A percentile compares a stretch with the other conserved stretches of the same genome.
Evolutionary conservation across 1,140 invertebrate species (phyloP).

Genomic region (Ganaspis sp.): DNA sequence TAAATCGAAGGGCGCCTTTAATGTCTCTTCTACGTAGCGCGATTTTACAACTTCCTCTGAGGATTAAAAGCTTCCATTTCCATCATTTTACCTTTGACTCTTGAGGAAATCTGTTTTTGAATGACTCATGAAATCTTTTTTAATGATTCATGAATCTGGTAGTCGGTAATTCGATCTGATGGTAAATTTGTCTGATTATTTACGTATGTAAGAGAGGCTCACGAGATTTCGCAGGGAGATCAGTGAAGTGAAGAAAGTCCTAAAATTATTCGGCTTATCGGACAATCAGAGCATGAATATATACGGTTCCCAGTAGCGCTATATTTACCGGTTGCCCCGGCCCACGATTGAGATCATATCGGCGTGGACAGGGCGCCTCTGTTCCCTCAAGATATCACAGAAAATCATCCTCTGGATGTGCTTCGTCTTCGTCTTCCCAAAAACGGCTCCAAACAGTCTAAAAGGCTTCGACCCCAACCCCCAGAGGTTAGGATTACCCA

Average conservation of each 20-base stretch:
- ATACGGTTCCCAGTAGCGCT: conserved; percentile 63
- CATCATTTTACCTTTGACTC: not conserved
- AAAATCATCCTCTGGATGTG: conserved; percentile 39
- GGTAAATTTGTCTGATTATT: conserved; percentile 14
- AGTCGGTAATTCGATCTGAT: conserved; percentile 15
- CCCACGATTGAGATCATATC: conserved; percentile 64
- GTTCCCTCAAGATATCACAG: conserved; percentile 50
- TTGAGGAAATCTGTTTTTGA: not conserved
- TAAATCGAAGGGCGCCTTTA: conserved; percentile 48
- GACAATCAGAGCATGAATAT: conserved; percentile 60
- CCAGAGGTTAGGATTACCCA: not conserved
- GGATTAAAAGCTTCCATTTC: not conserved
- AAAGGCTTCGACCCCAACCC: conserved; percentile 12
- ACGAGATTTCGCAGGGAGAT: conserved; percentile 55
- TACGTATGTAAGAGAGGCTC: conserved; percentile 19
- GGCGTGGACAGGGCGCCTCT: conserved; percentile 54
- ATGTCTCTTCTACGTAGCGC: conserved; percentile 62
- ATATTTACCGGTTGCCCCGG: conserved; percentile 61
- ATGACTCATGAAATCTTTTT: conserved; percentile 5
- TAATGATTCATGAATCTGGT: not conserved
- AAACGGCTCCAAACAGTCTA: conserved; percentile 42
- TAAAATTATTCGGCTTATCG: conserved; percentile 67
- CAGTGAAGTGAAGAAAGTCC: conserved; percentile 61
- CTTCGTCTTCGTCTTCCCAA: conserved; percentile 42
- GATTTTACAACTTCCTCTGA: conserved; percentile 71